phyloP scores from a whole-genome alignment of 2,888 invertebrate species.

The Heliconius hortense region DNA sequence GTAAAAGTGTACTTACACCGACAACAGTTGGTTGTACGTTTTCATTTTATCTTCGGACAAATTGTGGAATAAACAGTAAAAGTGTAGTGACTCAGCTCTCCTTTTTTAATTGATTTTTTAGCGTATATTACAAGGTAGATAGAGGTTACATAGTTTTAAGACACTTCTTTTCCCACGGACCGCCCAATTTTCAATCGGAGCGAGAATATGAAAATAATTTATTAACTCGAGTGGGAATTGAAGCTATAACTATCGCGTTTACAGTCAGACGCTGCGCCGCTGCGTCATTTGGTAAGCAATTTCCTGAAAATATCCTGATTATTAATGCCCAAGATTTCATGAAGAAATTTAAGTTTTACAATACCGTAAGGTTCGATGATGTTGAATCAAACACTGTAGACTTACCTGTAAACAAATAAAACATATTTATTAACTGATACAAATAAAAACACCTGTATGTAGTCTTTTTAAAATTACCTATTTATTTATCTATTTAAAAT shows the following conservation, averaged over 20 bases:
- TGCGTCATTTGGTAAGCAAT: background rate
- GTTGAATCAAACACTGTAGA: background rate
- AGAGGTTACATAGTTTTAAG: background rate
- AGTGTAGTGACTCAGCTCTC: background rate
- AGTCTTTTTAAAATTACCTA: too few species aligned
- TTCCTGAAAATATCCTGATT: background rate
- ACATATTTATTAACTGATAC: background rate
- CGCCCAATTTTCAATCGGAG: too few species aligned
- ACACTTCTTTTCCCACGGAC: too few species aligned
- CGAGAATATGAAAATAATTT: background rate
- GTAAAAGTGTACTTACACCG: background rate
- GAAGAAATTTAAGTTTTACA: background rate
- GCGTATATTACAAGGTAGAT: background rate
- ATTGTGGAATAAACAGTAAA: background rate
- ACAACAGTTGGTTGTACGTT: constrained; percentile 17
- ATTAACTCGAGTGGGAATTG: background rate
- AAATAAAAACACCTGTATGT: background rate
- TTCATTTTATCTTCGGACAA: background rate
- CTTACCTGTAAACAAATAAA: constrained; percentile 25
- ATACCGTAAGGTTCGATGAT: background rate
- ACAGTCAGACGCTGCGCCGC: too few species aligned
- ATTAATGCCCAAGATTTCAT: background rate
- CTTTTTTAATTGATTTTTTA: background rate
- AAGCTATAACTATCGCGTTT: background rate
- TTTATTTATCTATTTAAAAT: too few species aligned